Percentiles rank a stretch among this genome's conserved stretches.
Conservation (phyloP, 2,113 vertebrate genomes). For the Eulacestoma nigropectus region DNA sequence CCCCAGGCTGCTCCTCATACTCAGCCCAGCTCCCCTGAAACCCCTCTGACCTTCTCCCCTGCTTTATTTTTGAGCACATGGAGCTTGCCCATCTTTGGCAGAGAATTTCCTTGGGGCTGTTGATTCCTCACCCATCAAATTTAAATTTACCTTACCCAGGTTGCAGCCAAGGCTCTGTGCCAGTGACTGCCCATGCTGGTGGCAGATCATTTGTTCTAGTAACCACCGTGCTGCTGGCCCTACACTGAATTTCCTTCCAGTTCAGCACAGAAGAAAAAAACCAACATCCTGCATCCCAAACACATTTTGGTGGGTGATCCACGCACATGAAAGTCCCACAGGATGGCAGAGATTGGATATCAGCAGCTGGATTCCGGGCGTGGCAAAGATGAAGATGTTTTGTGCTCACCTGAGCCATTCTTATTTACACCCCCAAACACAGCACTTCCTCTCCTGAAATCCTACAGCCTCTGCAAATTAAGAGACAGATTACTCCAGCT, state of each 20-base stretch:
- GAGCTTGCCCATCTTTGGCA: background rate
- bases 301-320: background rate
- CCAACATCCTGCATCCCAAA: background rate
- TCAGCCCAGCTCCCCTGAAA: background rate
- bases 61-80: background rate
- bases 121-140: background rate
- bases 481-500: background rate
- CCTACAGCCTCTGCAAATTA: background rate
- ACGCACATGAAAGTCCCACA: accelerated
- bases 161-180: background rate
- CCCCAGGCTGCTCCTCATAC: background rate
- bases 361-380: background rate
- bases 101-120: background rate
- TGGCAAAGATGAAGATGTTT: background rate
- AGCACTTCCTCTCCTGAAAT: background rate
- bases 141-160: background rate
- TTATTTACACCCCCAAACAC: background rate
- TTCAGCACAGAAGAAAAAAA: background rate
- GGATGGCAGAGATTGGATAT: background rate
- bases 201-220: background rate
- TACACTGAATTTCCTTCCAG: background rate
- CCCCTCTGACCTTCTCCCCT: background rate
- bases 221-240: background rate
- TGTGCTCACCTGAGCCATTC: background rate
- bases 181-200: accelerated